Conservation (phyloP, 2,113 vertebrate species). For the Eleginops maclovinus region DNA sequence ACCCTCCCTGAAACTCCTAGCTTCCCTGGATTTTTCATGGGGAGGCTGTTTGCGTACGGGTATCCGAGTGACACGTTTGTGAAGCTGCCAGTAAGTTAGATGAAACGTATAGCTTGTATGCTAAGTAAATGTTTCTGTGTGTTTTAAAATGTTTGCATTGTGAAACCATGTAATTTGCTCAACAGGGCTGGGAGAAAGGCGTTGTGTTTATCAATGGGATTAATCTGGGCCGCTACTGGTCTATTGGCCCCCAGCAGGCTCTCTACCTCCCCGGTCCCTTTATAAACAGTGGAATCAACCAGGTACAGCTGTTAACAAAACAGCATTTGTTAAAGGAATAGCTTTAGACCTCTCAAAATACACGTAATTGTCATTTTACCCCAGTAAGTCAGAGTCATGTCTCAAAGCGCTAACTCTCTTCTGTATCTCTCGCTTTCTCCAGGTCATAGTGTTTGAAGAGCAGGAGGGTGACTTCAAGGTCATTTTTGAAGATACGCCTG, state of each 20-base stretch:
- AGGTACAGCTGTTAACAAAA: constrained; percentile 79
- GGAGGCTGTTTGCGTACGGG: constrained; percentile 84
- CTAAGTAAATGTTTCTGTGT: neutral
- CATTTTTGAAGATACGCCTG: constrained; percentile 86
- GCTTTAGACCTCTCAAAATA: neutral
- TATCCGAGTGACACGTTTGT: constrained; percentile 92
- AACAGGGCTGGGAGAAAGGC: constrained; percentile 95
- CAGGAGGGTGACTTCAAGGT: constrained; percentile 86
- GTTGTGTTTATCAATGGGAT: constrained; percentile 91
- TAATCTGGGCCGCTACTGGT: constrained; percentile 96
- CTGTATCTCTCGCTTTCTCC: constrained; percentile 5
- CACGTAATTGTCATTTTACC: neutral
- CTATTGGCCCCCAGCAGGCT: constrained; percentile 93
- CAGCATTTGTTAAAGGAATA: too few species aligned
- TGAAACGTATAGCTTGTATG: neutral
- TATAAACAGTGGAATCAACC: constrained; percentile 88
- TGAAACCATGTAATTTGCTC: neutral
- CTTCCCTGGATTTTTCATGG: constrained; percentile 91
- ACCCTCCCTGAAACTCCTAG: constrained; percentile 77
- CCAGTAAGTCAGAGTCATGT: neutral
- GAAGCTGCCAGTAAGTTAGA: constrained; percentile 87
- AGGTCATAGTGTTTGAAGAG: constrained; percentile 94
- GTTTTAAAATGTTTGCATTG: neutral
- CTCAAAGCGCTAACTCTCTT: neutral
- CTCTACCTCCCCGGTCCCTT: constrained; percentile 93